Conservation (phyloP, 2,113 vertebrate species). For the Xenopus tropicalis region DNA sequence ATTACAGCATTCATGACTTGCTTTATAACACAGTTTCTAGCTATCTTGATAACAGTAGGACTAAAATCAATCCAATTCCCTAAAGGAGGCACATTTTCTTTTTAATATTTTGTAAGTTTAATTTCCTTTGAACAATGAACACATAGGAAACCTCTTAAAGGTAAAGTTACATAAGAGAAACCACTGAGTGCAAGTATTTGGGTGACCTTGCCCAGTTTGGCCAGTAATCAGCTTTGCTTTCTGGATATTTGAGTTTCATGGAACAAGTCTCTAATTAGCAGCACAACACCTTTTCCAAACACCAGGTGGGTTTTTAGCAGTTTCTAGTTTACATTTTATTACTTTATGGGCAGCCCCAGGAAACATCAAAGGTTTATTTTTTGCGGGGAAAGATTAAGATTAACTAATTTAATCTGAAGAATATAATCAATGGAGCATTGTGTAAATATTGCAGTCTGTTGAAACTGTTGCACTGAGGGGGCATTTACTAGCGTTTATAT, state of each 20-base stretch:
- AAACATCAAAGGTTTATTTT: conserved; percentile 11
- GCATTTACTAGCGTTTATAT: too few species aligned
- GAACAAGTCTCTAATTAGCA: neutral
- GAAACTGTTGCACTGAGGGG: too few species aligned
- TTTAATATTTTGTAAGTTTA: too few species aligned
- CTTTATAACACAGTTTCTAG: too few species aligned
- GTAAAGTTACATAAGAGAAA: neutral
- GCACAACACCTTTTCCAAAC: conserved; percentile 12
- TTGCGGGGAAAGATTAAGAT: neutral
- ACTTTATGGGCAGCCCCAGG: conserved; percentile 7
- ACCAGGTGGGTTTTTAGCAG: neutral
- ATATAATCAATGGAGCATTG: neutral
- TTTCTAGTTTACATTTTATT: conserved; percentile 25
- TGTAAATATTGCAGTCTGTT: neutral
- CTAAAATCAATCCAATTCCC: too few species aligned
- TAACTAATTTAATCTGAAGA: neutral
- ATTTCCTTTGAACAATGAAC: too few species aligned
- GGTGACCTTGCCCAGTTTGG: neutral
- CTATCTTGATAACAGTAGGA: too few species aligned
- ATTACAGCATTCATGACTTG: too few species aligned
- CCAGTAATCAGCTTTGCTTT: neutral
- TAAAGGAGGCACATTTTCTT: too few species aligned
- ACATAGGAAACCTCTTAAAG: too few species aligned
- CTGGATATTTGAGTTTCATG: conserved; percentile 13
- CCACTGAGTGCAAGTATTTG: neutral